Evolutionary conservation across 2,113 vertebrate species (phyloP), one percentile per base, ranked within the genome.

Genomic region (Calidris pugnax): DNA sequence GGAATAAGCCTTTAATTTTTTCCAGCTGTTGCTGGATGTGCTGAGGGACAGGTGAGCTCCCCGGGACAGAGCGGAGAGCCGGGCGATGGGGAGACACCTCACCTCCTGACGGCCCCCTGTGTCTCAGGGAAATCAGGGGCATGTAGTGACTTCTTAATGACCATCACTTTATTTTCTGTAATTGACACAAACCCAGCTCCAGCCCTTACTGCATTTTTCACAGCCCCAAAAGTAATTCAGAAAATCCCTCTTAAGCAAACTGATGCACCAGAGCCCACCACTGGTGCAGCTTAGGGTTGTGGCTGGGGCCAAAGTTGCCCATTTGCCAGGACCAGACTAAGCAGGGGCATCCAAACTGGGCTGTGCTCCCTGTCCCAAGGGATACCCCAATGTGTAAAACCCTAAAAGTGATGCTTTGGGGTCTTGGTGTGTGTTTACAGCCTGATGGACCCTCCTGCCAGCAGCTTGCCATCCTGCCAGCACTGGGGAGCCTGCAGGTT

Each of bases 1-100:
- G 77, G 82, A 94, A 91, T 43, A 76, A 93, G 28, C 56, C 75
- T 76, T 72, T 97, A 79, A 92, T 96, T 94, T 83, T 74, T 85
- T 78, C 84, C 97, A 97, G 95, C 92, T 97, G 90, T 66, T 64
- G 79, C 69, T 66, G 87, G 87, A 82, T 84, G 75, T 68, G 76
- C 93, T 9, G 67, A 26, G 71, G 55, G 56, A 15, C 53, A 69
- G 90, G 48, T 41, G 84, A 75, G 87, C 32, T 35, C 18, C 41
- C 35, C 0, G 0, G 78, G 72, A 22, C 0, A 18, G 33, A 48
- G 55, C 2, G 1, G 53, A 1, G 16, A 82, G 43, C 28, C 0
- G 4, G 81, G 35, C 0, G 4, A 32, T 16, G 77, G 20, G 55
- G 69, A n/a, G 30, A 10, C 75, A 84, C 90, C 95, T 96, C 71